Evolutionary conservation across 2,113 vertebrate genomes (phyloP).

Genomic region (Sander vitreus): DNA sequence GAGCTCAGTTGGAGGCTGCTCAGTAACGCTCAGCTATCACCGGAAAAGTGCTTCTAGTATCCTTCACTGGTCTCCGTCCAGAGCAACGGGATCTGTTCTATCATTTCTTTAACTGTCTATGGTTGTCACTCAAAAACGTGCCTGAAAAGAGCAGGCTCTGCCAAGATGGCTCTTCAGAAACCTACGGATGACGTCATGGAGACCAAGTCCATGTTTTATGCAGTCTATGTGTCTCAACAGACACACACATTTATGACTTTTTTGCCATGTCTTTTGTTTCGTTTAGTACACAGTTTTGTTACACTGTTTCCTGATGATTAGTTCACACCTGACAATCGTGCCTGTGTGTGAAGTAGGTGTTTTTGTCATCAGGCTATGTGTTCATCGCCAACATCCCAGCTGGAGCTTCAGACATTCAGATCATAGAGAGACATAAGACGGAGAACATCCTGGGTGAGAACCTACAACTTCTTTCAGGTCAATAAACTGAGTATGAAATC

Average conservation of each 20-base stretch:
- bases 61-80: no score
- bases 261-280: not conserved
- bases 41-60: no score
- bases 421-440: conserved; percentile 91
- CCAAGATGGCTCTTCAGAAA: no score
- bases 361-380: conserved; percentile 84
- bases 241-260: not conserved
- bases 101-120: no score
- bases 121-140: no score
- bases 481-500: conserved; percentile 75
- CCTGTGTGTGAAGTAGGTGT: conserved; percentile 16
- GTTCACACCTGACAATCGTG: not conserved
- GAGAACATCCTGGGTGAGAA: conserved; percentile 91
- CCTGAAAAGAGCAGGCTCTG: no score
- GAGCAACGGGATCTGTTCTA: no score
- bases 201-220: no score
- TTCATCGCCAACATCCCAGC: conserved; percentile 91
- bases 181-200: no score
- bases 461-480: conserved; percentile 57
- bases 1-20: no score
- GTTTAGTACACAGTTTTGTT: not conserved
- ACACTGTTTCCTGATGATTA: not conserved
- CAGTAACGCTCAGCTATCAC: no score
- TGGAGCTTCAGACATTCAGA: conserved; percentile 90
- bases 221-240: not conserved